Evolutionary conservation across 2,113 vertebrate genomes (phyloP).

Genomic region (Vanacampus margaritifer): DNA sequence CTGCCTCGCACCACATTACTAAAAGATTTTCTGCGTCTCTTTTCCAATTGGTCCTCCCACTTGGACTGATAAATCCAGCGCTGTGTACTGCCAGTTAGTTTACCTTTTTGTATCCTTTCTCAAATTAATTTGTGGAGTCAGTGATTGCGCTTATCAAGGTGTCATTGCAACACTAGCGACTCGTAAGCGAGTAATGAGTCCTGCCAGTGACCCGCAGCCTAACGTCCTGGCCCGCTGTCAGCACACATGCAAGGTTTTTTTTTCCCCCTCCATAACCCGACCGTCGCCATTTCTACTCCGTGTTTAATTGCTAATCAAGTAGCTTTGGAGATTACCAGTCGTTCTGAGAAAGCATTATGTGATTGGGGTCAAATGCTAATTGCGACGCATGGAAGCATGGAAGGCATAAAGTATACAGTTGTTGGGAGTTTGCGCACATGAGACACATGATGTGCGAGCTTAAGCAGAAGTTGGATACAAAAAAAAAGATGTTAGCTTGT

Average conservation of each 20-base stretch:
- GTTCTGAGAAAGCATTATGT: not conserved
- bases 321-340: not conserved
- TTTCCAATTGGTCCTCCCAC: not conserved
- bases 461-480: not conserved
- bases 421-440: not conserved
- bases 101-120: not conserved
- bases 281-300: not conserved
- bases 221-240: not conserved
- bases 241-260: not conserved
- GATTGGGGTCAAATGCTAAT: not conserved
- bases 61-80: not conserved
- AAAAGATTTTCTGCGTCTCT: too few species aligned
- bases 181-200: not conserved
- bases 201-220: not conserved
- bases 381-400: not conserved
- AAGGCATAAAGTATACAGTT: not conserved
- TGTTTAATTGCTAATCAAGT: conserved; percentile 1
- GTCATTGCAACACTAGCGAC: not conserved
- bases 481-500: not conserved
- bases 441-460: not conserved
- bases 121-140: not conserved
- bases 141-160: not conserved
- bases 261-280: not conserved
- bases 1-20: too few species aligned
- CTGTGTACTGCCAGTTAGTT: not conserved